Base-by-base conservation (phyloP, 2,797 vertebrate genomes). In the Micrastur ruficollis region DNA sequence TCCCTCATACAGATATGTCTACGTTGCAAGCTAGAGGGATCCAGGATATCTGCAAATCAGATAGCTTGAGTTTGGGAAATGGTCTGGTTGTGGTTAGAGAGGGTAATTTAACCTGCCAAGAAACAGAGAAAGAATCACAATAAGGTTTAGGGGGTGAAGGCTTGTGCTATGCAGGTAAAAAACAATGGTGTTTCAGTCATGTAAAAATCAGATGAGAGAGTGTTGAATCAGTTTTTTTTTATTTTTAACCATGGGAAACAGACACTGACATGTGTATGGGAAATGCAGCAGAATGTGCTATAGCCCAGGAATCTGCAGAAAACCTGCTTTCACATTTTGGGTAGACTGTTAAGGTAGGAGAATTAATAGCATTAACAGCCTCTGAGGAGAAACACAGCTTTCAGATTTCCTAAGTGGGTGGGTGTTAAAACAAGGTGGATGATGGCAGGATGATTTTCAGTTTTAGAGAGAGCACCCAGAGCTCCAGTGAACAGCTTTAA, bases 301-400 rank as follows among this genome's bases (percentile, higher is more conserved):
- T n/a, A 80, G 86, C 71, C 47, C 34, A 81, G 68, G 46, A 94
- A 89, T 90, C 67, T 93, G 81, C 63, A 90, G 81, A 89, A 96
- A 94, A 71, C 58, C 58, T 93, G 56, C 87, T 74, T 80, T 94
- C 76, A 52, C 56, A 88, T 91, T 92, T 89, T 67, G 36, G 56
- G 79, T 73, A 81, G 44, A 55, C 22, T 82, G 80, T 46, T 81
- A 59, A 92, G 73, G 44, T 65, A 81, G 58, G 31, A 92, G 80
- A 96, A 95, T 94, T 93, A 93, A 71, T 56, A 93, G 61, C 83
- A 86, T 90, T 94, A 95, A 27, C 89, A 96, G 50, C 25, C 38
- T 90, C 44, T 67, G 81, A 95, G 44, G 75, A 95, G 88, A 76
- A 66, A 58, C 59, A 65, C 36, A 91, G 80, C 62, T 94, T 95